Conservation (phyloP, 2,888 invertebrate species). For the Heliconius hortense region DNA sequence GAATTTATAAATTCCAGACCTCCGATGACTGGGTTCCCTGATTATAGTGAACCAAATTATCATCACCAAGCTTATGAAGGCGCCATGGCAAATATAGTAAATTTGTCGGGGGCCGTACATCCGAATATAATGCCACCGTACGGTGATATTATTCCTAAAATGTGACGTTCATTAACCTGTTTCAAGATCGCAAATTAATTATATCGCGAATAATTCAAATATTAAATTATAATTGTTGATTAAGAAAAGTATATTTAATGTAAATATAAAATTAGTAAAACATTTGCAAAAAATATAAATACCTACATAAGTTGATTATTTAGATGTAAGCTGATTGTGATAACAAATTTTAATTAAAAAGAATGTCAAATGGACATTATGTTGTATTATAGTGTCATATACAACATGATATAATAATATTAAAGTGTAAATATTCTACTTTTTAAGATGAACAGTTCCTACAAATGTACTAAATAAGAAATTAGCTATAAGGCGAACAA, state of each 20-base stretch:
- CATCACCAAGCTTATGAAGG: constrained; percentile 49
- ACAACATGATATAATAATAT: not conserved
- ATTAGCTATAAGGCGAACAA: constrained; percentile 42
- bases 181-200: no score
- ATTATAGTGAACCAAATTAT: constrained; percentile 59
- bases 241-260: constrained; percentile 5
- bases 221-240: not conserved
- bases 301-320: not conserved
- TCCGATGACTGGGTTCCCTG: constrained; percentile 51
- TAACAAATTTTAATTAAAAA: constrained; percentile 16
- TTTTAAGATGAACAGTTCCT: constrained; percentile 57
- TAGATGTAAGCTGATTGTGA: constrained; percentile 15
- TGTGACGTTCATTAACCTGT: constrained; percentile 51
- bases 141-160: constrained; percentile 58
- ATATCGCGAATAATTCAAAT: not conserved
- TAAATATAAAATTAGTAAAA: constrained; percentile 13
- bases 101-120: constrained; percentile 49
- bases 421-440: constrained; percentile 34
- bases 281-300: not conserved
- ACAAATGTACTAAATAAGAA: constrained; percentile 43
- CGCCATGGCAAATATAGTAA: constrained; percentile 50
- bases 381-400: not conserved
- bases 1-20: constrained; percentile 66
- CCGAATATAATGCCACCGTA: constrained; percentile 63
- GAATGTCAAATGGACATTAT: not conserved